phyloP scores from a whole-genome alignment of 1,140 invertebrate species.

The Ladona fulva region DNA sequence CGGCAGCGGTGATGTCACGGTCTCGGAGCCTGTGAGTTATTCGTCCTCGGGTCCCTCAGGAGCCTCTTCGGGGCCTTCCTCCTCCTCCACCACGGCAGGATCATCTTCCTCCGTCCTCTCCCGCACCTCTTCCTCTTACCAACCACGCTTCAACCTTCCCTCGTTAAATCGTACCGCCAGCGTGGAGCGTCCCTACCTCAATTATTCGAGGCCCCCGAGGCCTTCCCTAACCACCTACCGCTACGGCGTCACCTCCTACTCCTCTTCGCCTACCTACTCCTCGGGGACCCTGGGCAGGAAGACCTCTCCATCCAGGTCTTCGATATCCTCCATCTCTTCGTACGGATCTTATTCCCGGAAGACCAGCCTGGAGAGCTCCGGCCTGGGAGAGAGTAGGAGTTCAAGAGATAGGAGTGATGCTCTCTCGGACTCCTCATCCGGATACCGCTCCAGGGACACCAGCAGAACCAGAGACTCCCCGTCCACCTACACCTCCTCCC shows the following conservation, averaged over 20 bases:
- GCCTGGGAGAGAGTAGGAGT: background rate
- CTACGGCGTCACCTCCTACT: background rate
- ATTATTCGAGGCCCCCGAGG: background rate
- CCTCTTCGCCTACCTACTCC: background rate
- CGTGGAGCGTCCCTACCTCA: background rate
- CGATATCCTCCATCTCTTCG: background rate
- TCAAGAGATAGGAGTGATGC: background rate
- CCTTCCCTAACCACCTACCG: background rate
- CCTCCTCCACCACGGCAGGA: background rate
- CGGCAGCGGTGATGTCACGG: constrained; percentile 15
- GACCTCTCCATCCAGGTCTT: background rate
- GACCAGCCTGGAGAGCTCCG: background rate
- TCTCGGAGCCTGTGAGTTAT: constrained; percentile 15
- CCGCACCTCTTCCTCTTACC: constrained; percentile 7
- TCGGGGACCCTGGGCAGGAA: background rate
- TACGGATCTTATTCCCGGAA: background rate
- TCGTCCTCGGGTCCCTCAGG: background rate
- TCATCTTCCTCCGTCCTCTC: background rate
- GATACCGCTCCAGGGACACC: background rate
- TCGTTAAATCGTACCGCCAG: constrained; percentile 1
- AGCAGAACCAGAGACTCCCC: background rate
- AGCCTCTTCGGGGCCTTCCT: background rate
- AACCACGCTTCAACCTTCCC: background rate
- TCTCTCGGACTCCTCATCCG: background rate
- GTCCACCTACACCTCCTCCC: background rate